phyloP scores from a whole-genome alignment of 2,888 invertebrate species.

The Volucella inflata region DNA sequence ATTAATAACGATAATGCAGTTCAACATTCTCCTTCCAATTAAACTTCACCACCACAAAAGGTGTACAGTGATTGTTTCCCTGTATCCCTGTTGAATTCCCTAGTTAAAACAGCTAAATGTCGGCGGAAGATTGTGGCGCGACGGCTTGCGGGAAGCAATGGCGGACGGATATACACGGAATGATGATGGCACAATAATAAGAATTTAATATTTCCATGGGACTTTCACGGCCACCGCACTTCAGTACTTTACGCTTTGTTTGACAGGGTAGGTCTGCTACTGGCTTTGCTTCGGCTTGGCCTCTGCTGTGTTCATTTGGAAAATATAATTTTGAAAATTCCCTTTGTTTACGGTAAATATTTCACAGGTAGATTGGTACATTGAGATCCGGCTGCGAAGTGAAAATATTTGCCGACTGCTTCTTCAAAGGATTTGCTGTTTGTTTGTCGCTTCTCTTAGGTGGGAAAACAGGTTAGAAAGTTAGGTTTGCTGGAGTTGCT shows the following conservation, averaged over 20 bases:
- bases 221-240: slow-evolving; percentile 72
- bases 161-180: slow-evolving; percentile 7
- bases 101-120: slow-evolving; percentile 25
- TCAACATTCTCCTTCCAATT: slow-evolving; percentile 45
- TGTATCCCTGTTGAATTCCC: slow-evolving; percentile 10
- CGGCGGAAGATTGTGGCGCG: not conserved
- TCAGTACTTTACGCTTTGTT: slow-evolving; percentile 72
- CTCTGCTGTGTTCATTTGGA: slow-evolving; percentile 67
- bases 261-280: slow-evolving; percentile 48
- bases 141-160: not conserved
- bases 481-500: slow-evolving; percentile 15
- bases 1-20: slow-evolving; percentile 75
- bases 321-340: slow-evolving; percentile 74
- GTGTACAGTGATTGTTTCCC: slow-evolving; percentile 69
- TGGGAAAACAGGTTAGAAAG: slow-evolving; percentile 30
- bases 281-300: not conserved
- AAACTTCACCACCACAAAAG: slow-evolving; percentile 51
- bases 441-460: slow-evolving; percentile 27
- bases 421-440: slow-evolving; percentile 70
- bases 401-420: slow-evolving; percentile 71
- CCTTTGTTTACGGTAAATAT: slow-evolving; percentile 72
- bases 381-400: slow-evolving; percentile 73
- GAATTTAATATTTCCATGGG: slow-evolving; percentile 74
- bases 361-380: slow-evolving; percentile 75
- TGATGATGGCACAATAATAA: slow-evolving; percentile 73